phyloP scores from a whole-genome alignment of 53 echinoderm and acorn worm genomes.

The Paracentrotus lividus region DNA sequence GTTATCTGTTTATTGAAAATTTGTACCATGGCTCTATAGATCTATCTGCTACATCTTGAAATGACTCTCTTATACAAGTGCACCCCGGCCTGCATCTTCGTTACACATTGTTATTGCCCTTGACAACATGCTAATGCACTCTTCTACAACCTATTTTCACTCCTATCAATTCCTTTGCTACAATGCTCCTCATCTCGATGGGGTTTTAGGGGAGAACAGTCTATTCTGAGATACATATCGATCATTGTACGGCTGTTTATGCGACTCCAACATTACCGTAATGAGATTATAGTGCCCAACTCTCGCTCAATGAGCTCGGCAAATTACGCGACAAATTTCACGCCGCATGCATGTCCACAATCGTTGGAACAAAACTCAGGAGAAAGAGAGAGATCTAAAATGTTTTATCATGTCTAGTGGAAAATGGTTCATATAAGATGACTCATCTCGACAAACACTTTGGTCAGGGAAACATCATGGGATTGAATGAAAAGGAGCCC shows the following conservation, averaged over 20 bases:
- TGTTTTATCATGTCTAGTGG: not conserved
- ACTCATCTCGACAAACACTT: not conserved
- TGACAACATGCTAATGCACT: conserved; percentile 48
- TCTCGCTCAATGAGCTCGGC: conserved; percentile 24
- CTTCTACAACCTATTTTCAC: conserved; percentile 20
- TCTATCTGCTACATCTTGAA: not conserved
- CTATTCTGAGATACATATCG: conserved; percentile 38
- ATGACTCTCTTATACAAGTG: not conserved
- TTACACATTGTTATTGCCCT: not conserved
- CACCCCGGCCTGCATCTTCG: not conserved
- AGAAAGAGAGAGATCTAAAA: not conserved
- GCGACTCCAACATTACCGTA: conserved; percentile 3
- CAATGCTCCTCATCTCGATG: not conserved
- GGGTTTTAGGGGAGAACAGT: conserved; percentile 8
- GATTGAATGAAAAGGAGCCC: not conserved
- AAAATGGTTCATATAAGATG: not conserved
- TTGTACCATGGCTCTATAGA: not conserved
- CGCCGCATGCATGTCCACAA: conserved; percentile 4
- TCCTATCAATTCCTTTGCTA: conserved; percentile 8
- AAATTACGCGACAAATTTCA: conserved; percentile 48
- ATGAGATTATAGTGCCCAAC: conserved; percentile 40
- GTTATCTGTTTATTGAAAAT: not conserved
- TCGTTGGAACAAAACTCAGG: not conserved
- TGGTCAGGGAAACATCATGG: not conserved
- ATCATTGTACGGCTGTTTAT: conserved; percentile 24